Conservation (phyloP, 2,113 vertebrate genomes). For the Lethenteron camtschaticum region DNA sequence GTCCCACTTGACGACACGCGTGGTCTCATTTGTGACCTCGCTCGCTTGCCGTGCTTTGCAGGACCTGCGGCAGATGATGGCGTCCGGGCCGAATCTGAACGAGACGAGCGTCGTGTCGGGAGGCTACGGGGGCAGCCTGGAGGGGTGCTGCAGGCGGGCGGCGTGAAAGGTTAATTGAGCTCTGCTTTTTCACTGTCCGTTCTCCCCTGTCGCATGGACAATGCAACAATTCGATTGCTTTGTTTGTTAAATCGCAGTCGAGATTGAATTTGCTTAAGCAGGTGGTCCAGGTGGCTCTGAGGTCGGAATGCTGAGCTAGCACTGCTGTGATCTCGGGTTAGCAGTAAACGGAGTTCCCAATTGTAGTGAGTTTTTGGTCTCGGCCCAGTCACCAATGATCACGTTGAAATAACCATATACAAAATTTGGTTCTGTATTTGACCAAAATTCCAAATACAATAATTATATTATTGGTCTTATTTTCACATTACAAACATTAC, state of each 20-base stretch:
- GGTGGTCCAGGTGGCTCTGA: too few relatives aligned
- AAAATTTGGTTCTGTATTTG: too few relatives aligned
- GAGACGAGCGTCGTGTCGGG: conserved; percentile 91
- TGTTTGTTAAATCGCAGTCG: not conserved
- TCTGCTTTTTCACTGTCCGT: not conserved
- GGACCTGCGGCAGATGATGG: conserved; percentile 98
- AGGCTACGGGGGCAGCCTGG: conserved; percentile 65
- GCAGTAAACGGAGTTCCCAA: not conserved
- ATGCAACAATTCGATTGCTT: not conserved
- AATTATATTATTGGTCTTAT: too few relatives aligned
- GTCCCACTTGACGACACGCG: too few relatives aligned
- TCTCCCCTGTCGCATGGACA: not conserved
- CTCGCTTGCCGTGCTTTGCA: conserved; percentile 14
- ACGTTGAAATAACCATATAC: too few relatives aligned
- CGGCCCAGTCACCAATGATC: too few relatives aligned
- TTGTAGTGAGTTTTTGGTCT: not conserved
- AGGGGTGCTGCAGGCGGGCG: conserved; percentile 59
- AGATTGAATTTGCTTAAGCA: not conserved
- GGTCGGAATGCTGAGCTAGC: too few relatives aligned
- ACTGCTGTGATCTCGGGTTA: not conserved
- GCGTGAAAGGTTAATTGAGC: conserved; percentile 39
- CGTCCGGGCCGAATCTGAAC: conserved; percentile 81
- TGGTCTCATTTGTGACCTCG: conserved; percentile 7
- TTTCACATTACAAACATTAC: too few relatives aligned
- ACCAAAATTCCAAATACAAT: too few relatives aligned